These are phyloP conservation scores for Chaunax sp. DNA, from an alignment of 2,797 vertebrate species.

Conservation along the genomic window DNA sequence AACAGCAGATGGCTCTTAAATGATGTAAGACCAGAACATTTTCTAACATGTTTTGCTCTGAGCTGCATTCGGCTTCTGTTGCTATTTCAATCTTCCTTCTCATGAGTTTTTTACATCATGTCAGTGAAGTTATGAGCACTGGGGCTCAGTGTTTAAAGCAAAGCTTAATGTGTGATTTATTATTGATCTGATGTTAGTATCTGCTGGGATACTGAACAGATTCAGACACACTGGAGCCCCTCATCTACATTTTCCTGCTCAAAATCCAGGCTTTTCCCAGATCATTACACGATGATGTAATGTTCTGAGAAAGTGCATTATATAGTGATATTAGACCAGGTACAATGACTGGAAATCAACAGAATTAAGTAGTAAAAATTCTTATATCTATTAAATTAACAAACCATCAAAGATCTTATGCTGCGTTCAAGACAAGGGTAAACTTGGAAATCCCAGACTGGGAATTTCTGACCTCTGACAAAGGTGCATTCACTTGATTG, in stretches of 20 bases:
- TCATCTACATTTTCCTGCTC: background rate
- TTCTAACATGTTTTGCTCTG: slow-evolving; percentile 16
- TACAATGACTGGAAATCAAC: no score
- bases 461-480: no score
- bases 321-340: no score
- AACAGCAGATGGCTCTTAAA: slow-evolving; percentile 50
- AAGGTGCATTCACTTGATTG: no score
- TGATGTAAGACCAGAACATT: slow-evolving; percentile 44
- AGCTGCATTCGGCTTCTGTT: slow-evolving; percentile 16
- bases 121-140: slow-evolving; percentile 13
- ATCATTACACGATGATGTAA: background rate
- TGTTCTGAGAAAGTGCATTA: no score
- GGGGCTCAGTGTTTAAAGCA: slow-evolving; percentile 36
- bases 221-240: slow-evolving; percentile 1
- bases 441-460: no score
- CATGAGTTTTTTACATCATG: slow-evolving; percentile 48
- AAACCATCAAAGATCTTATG: no score
- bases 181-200: slow-evolving; percentile 50
- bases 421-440: no score
- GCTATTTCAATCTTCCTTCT: slow-evolving; percentile 30
- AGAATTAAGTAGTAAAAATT: no score
- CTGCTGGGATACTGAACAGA: slow-evolving; percentile 26
- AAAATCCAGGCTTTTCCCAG: background rate
- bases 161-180: slow-evolving; percentile 57
- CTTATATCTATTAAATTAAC: no score